Percentiles rank a stretch among this genome's conserved stretches.
phyloP scores from a whole-genome alignment of 2,888 invertebrate species.

The Myopa testacea region DNA sequence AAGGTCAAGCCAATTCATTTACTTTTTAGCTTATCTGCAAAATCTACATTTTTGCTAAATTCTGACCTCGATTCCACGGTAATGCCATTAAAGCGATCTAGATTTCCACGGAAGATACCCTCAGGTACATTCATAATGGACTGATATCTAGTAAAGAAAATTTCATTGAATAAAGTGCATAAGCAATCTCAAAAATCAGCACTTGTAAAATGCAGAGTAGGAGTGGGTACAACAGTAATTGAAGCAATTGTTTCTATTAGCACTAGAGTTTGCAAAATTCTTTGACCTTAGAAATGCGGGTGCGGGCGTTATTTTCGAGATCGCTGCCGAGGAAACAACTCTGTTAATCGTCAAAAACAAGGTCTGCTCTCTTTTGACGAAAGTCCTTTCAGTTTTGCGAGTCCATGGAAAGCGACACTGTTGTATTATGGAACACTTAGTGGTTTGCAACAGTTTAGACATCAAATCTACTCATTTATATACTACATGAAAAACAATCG shows the following conservation, averaged over 20 bases:
- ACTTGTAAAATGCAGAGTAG: slow-evolving; percentile 26
- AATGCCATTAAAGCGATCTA: slow-evolving; percentile 80
- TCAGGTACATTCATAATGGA: slow-evolving; percentile 56
- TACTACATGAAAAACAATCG: not conserved
- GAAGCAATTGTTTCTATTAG: not conserved
- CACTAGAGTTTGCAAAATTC: not conserved
- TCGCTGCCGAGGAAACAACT: not conserved
- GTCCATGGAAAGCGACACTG: slow-evolving; percentile 8
- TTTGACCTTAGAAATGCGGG: not conserved
- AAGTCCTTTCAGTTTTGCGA: not conserved
- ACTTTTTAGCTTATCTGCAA: slow-evolving; percentile 74
- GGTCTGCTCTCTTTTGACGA: not conserved
- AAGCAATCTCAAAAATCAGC: not conserved
- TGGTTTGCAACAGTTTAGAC: slow-evolving; percentile 26
- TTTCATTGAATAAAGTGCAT: not conserved
- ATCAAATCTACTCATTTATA: slow-evolving; percentile 25
- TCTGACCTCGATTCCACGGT: slow-evolving; percentile 77
- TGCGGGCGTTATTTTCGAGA: too few species aligned
- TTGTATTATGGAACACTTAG: not conserved
- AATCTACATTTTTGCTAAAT: slow-evolving; percentile 69
- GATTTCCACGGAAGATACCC: slow-evolving; percentile 69
- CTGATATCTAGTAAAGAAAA: slow-evolving; percentile 8
- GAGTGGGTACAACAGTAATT: not conserved
- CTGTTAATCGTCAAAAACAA: not conserved
- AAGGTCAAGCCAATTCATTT: slow-evolving; percentile 52